These are phyloP conservation scores for Volucella zonaria DNA, from an alignment of 2,888 invertebrate genomes.

Conservation along the genomic window DNA sequence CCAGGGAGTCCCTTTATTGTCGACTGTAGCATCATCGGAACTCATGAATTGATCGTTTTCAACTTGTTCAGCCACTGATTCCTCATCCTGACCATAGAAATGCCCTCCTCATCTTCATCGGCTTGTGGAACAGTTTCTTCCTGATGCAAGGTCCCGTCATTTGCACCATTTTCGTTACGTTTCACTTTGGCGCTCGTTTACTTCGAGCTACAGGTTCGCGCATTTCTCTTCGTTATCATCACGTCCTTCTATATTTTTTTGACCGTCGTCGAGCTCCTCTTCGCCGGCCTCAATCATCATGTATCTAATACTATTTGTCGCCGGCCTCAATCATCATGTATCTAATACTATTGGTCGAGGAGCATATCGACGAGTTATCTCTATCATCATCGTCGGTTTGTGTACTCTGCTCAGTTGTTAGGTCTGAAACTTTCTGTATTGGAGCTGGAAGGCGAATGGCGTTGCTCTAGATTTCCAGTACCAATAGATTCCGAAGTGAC, in stretches of 20 bases:
- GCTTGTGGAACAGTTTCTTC: neutral
- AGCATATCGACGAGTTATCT: conserved; percentile 67
- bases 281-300: too few relatives aligned
- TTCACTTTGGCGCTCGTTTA: conserved; percentile 21
- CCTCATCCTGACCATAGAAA: conserved; percentile 68
- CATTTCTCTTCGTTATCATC: conserved; percentile 17
- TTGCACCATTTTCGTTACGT: conserved; percentile 48
- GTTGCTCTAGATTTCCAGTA: conserved; percentile 26
- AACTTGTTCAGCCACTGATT: neutral
- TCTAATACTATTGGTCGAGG: conserved; percentile 54
- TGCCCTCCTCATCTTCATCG: conserved; percentile 29
- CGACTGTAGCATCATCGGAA: neutral
- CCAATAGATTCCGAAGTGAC: conserved; percentile 38
- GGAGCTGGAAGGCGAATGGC: conserved; percentile 30
- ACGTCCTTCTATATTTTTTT: conserved; percentile 21
- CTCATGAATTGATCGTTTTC: neutral
- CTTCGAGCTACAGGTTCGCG: conserved; percentile 3
- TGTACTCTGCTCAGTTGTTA: conserved; percentile 70
- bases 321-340: too few relatives aligned
- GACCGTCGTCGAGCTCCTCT: conserved; percentile 19
- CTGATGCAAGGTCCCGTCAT: neutral
- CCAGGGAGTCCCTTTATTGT: neutral
- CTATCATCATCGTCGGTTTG: conserved; percentile 75
- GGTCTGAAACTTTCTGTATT: conserved; percentile 38
- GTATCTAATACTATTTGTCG: too few relatives aligned